Percentiles rank a stretch among this genome's conserved stretches.
phyloP scores from a whole-genome alignment of 1,140 invertebrate genomes.

The Solenopsis fugax region DNA sequence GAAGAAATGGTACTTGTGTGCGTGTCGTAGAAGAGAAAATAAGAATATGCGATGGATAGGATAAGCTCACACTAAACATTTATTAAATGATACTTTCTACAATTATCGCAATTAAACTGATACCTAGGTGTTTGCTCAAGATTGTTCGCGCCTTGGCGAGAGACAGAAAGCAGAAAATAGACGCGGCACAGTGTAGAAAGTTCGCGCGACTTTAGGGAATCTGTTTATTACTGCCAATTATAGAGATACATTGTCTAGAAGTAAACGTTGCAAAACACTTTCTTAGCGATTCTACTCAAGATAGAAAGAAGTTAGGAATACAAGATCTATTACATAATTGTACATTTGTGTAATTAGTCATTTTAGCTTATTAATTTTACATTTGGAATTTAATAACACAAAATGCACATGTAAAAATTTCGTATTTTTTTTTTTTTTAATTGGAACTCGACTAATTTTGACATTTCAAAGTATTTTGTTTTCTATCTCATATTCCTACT shows the following conservation, averaged over 20 bases:
- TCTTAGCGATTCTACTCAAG: background rate
- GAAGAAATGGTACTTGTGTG: slow-evolving; percentile 2
- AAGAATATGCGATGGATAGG: background rate
- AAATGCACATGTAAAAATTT: background rate
- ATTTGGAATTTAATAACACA: background rate
- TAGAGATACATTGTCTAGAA: background rate
- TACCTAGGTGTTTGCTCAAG: background rate
- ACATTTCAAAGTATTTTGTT: background rate
- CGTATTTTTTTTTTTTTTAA: background rate
- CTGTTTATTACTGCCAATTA: slow-evolving; percentile 15
- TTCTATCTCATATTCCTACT: background rate
- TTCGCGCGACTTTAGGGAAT: slow-evolving; percentile 23
- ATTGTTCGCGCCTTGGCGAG: slow-evolving; percentile 23
- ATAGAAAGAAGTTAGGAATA: slow-evolving; percentile 5
- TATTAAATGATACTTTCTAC: slow-evolving; percentile 41
- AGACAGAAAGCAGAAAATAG: slow-evolving; percentile 59
- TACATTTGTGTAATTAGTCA: background rate
- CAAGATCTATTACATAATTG: background rate
- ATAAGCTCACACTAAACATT: slow-evolving; percentile 28
- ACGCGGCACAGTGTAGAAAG: slow-evolving; percentile 6
- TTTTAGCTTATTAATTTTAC: background rate
- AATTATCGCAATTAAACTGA: slow-evolving; percentile 40
- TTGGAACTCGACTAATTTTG: background rate
- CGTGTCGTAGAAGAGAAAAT: slow-evolving; percentile 14
- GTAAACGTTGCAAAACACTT: background rate